phyloP scores from a whole-genome alignment of 2,888 invertebrate species.

The Drosophila tripunctata region DNA sequence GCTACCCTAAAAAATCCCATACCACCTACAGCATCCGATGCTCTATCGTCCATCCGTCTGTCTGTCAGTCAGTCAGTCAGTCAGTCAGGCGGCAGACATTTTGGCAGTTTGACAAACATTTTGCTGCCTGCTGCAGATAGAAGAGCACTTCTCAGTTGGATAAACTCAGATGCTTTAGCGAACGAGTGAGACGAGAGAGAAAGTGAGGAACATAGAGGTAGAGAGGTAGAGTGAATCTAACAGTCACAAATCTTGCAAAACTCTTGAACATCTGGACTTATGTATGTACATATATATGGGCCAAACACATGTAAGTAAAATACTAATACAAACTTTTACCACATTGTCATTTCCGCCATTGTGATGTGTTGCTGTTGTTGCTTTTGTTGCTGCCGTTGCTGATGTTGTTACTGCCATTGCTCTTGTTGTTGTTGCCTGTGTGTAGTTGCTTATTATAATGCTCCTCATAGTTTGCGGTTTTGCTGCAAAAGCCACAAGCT shows the following conservation, averaged over 20 bases:
- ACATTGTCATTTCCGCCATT: slow-evolving; percentile 46
- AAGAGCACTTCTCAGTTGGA: slow-evolving; percentile 38
- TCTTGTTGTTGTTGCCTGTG: slow-evolving; percentile 8
- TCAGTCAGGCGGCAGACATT: slow-evolving; percentile 52
- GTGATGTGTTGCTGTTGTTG: slow-evolving; percentile 1
- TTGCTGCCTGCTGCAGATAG: slow-evolving; percentile 54
- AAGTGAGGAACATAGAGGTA: not conserved
- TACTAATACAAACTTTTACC: slow-evolving; percentile 51
- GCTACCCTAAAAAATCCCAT: not conserved
- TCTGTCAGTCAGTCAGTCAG: not conserved
- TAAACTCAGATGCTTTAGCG: slow-evolving; percentile 37
- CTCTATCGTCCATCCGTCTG: slow-evolving; percentile 22
- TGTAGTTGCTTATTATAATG: slow-evolving; percentile 54
- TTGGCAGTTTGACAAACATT: slow-evolving; percentile 68
- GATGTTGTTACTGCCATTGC: slow-evolving; percentile 1
- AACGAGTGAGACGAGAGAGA: not conserved
- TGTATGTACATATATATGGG: slow-evolving; percentile 16
- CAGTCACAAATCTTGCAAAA: slow-evolving; percentile 25
- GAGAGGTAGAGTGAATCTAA: not conserved
- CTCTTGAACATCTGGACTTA: slow-evolving; percentile 24
- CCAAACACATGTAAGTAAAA: slow-evolving; percentile 53
- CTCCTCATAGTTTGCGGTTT: slow-evolving; percentile 61
- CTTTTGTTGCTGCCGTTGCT: not conserved
- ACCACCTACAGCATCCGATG: not conserved
- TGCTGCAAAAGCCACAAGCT: slow-evolving; percentile 52